These are phyloP conservation scores for Panopea generosa DNA, from an alignment of 2,888 invertebrate genomes.

Conservation along the genomic window DNA sequence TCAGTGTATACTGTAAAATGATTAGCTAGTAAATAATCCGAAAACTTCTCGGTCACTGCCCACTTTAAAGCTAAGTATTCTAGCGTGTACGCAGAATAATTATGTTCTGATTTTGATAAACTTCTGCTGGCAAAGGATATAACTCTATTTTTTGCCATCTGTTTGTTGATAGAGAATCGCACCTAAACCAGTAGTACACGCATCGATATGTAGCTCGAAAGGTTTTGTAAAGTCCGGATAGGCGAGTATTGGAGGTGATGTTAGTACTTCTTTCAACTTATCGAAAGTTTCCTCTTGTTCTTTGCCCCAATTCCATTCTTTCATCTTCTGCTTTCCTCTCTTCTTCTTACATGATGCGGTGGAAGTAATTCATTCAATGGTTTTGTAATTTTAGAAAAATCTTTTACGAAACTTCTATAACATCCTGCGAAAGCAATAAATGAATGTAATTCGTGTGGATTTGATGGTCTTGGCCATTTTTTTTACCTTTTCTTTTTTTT, in stretches of 20 bases:
- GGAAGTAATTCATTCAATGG: too few species aligned
- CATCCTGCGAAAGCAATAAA: not conserved
- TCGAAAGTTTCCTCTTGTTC: too few species aligned
- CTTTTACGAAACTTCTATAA: constrained; percentile 24
- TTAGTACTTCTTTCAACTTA: constrained; percentile 10
- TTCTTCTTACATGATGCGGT: too few species aligned
- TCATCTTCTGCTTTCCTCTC: too few species aligned
- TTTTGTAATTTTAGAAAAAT: constrained; percentile 38
- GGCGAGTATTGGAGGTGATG: constrained; percentile 20
- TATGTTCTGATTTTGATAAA: constrained; percentile 12
- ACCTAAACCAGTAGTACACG: constrained; percentile 12
- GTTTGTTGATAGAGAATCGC: constrained; percentile 15
- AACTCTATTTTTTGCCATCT: constrained; percentile 15
- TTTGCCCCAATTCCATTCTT: too few species aligned
- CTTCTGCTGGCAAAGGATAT: constrained; percentile 20
- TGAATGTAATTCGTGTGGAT: not conserved
- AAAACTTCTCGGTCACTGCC: constrained; percentile 18
- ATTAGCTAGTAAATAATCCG: not conserved
- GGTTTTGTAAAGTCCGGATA: constrained; percentile 19
- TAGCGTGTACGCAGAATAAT: constrained; percentile 18
- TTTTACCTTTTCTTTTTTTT: not conserved
- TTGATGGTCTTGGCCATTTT: not conserved
- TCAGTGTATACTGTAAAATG: too few species aligned
- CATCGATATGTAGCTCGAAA: constrained; percentile 32
- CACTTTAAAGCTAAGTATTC: constrained; percentile 19